A percentile compares a stretch with the other conserved stretches of the same genome.
These are phyloP conservation scores for Rhopalosiphum maidis DNA, from an alignment of 1,140 invertebrate genomes.

Conservation along the genomic window DNA sequence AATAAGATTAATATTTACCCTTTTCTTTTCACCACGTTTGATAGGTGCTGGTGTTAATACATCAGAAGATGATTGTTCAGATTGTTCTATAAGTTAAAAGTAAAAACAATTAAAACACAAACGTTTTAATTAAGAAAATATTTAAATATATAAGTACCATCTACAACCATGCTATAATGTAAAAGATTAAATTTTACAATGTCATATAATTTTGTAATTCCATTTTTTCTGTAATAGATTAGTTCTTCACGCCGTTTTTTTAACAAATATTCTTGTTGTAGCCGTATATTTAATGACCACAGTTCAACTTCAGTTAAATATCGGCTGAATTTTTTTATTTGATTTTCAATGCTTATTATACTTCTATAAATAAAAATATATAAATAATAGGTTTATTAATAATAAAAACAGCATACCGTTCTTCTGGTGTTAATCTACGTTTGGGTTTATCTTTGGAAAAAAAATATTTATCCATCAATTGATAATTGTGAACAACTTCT, in stretches of 20 bases:
- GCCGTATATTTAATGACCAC: constrained; percentile 41
- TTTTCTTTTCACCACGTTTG: constrained; percentile 30
- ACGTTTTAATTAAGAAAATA: not conserved
- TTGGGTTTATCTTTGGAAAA: constrained; percentile 43
- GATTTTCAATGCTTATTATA: constrained; percentile 27
- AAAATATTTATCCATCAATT: constrained; percentile 53
- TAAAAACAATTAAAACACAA: not conserved
- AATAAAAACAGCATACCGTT: not conserved
- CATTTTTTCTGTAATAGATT: constrained; percentile 47
- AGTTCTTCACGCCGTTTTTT: constrained; percentile 51
- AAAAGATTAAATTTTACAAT: constrained; percentile 54
- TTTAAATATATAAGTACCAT: constrained; percentile 10
- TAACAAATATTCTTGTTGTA: constrained; percentile 39
- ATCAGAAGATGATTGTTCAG: constrained; percentile 36
- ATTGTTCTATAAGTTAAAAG: constrained; percentile 25
- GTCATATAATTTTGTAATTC: constrained; percentile 42
- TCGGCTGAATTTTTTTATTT: constrained; percentile 42
- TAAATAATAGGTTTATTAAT: not conserved
- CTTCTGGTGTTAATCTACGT: constrained; percentile 35
- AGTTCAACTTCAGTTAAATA: constrained; percentile 20
- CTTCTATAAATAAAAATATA: not conserved
- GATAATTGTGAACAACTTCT: constrained; percentile 49
- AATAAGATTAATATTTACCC: not conserved
- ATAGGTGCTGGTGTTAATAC: constrained; percentile 9
- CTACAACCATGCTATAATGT: constrained; percentile 28